A percentile compares a stretch with the other conserved stretches of the same genome.
Evolutionary conservation across 2,797 vertebrate species (phyloP).

Genomic region (Okamejei kenojei): DNA sequence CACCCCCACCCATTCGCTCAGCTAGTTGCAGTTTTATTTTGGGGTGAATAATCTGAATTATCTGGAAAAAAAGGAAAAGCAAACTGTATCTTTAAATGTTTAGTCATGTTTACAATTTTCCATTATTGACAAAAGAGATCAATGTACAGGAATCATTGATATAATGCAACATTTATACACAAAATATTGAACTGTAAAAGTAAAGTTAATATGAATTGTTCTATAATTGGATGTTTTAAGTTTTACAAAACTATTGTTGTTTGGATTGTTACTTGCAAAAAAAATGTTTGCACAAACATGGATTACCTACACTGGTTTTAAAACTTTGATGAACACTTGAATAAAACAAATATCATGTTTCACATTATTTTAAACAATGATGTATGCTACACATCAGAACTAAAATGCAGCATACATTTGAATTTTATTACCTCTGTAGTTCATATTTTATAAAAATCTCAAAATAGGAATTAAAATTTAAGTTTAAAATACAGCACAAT

Average conservation of each 20-base stretch:
- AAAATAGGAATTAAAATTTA: neutral
- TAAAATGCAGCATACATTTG: neutral
- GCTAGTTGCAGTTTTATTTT: slow-evolving; percentile 51
- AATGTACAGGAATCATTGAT: neutral
- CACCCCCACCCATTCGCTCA: slow-evolving; percentile 54
- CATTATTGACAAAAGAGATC: neutral
- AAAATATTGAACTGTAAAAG: neutral
- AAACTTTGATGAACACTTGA: neutral
- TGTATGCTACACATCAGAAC: neutral
- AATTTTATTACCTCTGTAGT: neutral
- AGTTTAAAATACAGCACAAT: neutral
- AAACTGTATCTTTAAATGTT: too few species aligned
- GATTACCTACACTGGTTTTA: neutral
- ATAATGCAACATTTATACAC: neutral
- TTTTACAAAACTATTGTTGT: too few species aligned
- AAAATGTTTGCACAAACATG: neutral
- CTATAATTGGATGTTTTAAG: too few species aligned
- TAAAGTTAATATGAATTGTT: neutral
- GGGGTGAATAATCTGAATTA: slow-evolving; percentile 69
- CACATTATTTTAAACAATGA: neutral
- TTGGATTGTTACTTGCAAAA: too few species aligned
- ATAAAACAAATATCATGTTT: neutral
- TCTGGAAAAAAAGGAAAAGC: slow-evolving; percentile 50
- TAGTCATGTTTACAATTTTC: too few species aligned
- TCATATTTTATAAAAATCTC: neutral